These are phyloP conservation scores for Cephonodes hylas DNA, from an alignment of 2,888 invertebrate genomes.

Conservation along the genomic window DNA sequence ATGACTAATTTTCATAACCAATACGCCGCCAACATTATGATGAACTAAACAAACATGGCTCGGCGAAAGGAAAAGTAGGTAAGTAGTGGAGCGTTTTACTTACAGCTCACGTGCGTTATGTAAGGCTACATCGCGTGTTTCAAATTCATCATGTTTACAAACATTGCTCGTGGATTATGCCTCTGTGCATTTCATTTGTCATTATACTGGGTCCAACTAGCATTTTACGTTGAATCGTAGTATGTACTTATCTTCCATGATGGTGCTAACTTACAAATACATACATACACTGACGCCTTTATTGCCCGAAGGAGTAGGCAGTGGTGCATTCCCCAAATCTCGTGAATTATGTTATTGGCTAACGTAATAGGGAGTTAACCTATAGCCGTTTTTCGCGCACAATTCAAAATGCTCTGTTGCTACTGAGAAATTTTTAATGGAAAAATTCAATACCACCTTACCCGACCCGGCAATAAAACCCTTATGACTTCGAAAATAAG, in stretches of 20 bases:
- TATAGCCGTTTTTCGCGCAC: too few species aligned
- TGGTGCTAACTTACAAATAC: too few species aligned
- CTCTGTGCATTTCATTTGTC: neutral
- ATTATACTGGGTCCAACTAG: neutral
- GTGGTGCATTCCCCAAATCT: too few species aligned
- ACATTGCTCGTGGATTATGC: neutral
- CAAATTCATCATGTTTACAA: conserved; percentile 14
- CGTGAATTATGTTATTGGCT: too few species aligned
- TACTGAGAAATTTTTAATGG: too few species aligned
- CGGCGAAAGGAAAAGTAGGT: conserved; percentile 29
- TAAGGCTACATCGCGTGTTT: conserved; percentile 18
- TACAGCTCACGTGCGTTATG: conserved; percentile 20
- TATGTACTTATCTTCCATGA: neutral
- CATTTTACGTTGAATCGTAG: neutral
- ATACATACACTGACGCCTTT: too few species aligned
- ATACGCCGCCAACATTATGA: conserved; percentile 15
- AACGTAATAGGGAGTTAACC: too few species aligned
- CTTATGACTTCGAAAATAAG: too few species aligned
- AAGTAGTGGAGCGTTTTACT: conserved; percentile 20
- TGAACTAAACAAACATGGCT: conserved; percentile 22
- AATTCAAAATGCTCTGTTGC: too few species aligned
- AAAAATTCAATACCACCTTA: too few species aligned
- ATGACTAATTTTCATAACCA: neutral
- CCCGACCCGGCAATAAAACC: too few species aligned
- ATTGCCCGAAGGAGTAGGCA: too few species aligned